Evolutionary conservation across 2,888 invertebrate species (phyloP), one percentile per base, ranked within the genome.

Genomic region (Meghimatium bilineatum): DNA sequence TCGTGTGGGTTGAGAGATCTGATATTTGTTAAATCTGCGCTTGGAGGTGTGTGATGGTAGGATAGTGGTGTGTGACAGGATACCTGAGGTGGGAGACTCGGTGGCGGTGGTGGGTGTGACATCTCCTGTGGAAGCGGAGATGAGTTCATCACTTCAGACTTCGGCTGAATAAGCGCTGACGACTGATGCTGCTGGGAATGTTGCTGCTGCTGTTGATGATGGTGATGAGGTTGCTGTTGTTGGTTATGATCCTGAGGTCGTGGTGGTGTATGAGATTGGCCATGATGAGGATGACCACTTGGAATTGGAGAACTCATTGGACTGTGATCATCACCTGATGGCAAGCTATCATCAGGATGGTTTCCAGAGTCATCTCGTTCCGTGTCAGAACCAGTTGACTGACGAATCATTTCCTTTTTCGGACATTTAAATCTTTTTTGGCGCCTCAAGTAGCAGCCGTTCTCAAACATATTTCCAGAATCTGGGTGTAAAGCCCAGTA

Each of bases 381-480:
- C 20, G 34, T 29, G 38, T 80, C 56, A 32, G 72, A 52, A 34
- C 52, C 52, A 20, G 84, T 69, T 38, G 85, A 52, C 63, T 84
- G 96, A 49, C 98, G 94, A 23, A 96, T 95, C 81, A 96, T 95
- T 93, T 98, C 98, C 80, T 98, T 98, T 95, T 98, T 98, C 93
- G 98, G 97, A 93, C 98, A 98, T 94, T 99, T 99, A 94, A 99
- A 99, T 67, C 99, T 95, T 94, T 99, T 99, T 94, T 99, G 99
- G 0, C 99, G 95, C 56, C 99, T 95, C 89, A 99, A 94, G 93
- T 98, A 99, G 94, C 99, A 99, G 2, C 99, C 99, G 93, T 99
- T 99, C 94, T 99, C 99, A 93, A 99, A 99, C 99, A 99, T 99
- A 94, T 99, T 99, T 0, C 99, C 99, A 86, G 98, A 98, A 90